phyloP scores from a whole-genome alignment of 2,797 vertebrate genomes.

The Pterois miles region DNA sequence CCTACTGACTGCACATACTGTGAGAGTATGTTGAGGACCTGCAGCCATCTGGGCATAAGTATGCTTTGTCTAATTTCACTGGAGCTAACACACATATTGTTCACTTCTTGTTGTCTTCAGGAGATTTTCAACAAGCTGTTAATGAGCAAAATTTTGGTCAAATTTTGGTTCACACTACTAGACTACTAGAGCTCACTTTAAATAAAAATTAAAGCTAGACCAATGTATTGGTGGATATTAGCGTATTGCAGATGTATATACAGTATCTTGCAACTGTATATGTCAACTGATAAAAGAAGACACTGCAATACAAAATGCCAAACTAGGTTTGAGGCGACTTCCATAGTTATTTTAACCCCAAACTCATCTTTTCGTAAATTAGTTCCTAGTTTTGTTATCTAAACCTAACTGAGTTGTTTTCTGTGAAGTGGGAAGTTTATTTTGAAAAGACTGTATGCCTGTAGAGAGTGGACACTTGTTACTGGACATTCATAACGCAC shows the following conservation, averaged over 20 bases:
- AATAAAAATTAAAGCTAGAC: background rate
- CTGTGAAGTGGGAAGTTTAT: no score
- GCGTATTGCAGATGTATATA: background rate
- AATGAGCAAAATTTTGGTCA: background rate
- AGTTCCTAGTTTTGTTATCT: no score
- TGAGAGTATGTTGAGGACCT: conserved; percentile 20
- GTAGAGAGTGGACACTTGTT: no score
- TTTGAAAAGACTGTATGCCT: no score
- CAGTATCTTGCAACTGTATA: background rate
- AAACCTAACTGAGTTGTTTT: no score
- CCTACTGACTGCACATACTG: conserved; percentile 45
- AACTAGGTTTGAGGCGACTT: no score
- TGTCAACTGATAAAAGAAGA: background rate
- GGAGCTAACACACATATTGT: background rate
- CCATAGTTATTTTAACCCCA: no score
- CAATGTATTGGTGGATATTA: background rate
- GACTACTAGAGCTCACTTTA: background rate
- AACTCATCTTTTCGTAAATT: no score
- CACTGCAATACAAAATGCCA: background rate
- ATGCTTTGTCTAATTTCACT: conserved; percentile 28
- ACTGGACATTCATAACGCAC: no score
- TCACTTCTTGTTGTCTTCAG: background rate
- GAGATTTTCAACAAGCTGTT: conserved; percentile 6
- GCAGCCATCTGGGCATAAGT: conserved; percentile 33
- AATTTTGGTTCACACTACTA: background rate